A percentile compares a stretch with the other conserved stretches of the same genome.
Evolutionary conservation across 2,888 invertebrate species (phyloP).

Genomic region (Watsonalla cultraria): DNA sequence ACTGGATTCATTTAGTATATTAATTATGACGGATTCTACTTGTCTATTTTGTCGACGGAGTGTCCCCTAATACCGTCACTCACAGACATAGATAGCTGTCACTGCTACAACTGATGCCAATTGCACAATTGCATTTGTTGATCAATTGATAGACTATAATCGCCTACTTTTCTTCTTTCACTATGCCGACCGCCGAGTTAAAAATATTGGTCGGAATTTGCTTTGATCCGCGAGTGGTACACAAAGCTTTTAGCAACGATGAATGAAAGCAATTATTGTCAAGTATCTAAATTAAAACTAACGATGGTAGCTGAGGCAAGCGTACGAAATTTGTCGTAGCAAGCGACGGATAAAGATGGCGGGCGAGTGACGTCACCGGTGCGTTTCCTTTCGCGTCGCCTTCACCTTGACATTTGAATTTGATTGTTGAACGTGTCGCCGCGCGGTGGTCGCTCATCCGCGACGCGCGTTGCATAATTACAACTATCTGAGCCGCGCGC

Average conservation of each 20-base stretch:
- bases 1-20: no score
- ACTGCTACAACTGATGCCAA: background rate
- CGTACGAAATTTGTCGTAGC: constrained; percentile 34
- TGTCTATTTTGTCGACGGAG: no score
- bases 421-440: constrained; percentile 64
- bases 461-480: constrained; percentile 45
- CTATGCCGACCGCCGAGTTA: constrained; percentile 10
- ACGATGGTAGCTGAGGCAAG: constrained; percentile 22
- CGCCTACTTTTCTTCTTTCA: constrained; percentile 3
- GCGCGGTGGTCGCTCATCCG: constrained; percentile 47
- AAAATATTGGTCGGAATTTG: constrained; percentile 12
- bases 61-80: no score
- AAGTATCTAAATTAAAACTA: constrained; percentile 44
- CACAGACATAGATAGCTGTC: background rate
- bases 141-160: background rate
- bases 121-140: background rate
- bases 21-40: no score
- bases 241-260: constrained; percentile 24
- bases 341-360: constrained; percentile 53
- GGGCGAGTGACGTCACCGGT: constrained; percentile 61
- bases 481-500: constrained; percentile 11
- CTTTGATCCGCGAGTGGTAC: constrained; percentile 11
- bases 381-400: constrained; percentile 69
- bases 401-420: constrained; percentile 74
- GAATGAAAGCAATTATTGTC: constrained; percentile 31